Conservation (phyloP, 2,113 vertebrate genomes). For the Columba livia region DNA sequence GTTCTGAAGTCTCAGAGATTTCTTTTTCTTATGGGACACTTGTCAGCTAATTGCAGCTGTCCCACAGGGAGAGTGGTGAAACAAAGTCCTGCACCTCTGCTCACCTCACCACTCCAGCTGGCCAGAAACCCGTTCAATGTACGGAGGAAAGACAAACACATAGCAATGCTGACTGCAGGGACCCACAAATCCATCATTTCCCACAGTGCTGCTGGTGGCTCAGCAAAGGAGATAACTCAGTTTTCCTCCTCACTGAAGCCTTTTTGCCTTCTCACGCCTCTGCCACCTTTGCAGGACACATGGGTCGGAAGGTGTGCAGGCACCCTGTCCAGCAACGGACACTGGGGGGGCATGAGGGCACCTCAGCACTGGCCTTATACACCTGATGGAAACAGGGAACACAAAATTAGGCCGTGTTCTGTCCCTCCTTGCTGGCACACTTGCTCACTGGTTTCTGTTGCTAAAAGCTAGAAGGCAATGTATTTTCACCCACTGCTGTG, state of each 20-base stretch:
- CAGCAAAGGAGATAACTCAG: not conserved
- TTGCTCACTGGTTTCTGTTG: not conserved
- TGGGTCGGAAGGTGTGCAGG: not conserved
- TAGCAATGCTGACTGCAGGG: not conserved
- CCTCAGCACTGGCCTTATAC: not conserved
- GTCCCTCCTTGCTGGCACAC: not conserved
- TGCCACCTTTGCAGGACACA: not conserved
- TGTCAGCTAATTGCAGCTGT: not conserved
- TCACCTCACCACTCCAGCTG: not conserved
- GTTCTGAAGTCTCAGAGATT: not conserved
- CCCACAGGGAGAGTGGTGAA: fast-evolving
- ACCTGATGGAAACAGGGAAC: not conserved
- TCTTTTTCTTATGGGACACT: not conserved
- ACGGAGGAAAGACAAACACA: not conserved
- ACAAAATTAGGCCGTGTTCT: not conserved
- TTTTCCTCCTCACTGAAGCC: not conserved
- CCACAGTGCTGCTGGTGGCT: not conserved
- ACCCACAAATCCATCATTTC: not conserved
- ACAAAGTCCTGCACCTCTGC: fast-evolving
- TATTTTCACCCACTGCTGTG: not conserved
- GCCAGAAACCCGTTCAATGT: not conserved
- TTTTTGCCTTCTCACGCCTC: not conserved
- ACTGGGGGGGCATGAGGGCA: not conserved
- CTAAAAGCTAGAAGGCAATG: not conserved
- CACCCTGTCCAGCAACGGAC: not conserved